These are phyloP conservation scores for Recurvirostra avosetta DNA, from an alignment of 2,113 vertebrate species.

Conservation along the genomic window DNA sequence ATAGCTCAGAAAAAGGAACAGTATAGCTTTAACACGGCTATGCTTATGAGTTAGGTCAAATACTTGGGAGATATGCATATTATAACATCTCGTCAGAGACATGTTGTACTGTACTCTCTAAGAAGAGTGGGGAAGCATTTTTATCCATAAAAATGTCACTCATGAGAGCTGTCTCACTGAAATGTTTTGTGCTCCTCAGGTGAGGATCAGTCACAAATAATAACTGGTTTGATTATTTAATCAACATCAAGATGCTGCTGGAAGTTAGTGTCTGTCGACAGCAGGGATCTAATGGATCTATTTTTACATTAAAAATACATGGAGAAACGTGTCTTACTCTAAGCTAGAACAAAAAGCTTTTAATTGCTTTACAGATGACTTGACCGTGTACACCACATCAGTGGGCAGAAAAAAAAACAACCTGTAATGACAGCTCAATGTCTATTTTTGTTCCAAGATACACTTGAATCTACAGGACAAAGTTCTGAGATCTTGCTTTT, in stretches of 20 bases:
- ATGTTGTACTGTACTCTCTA: accelerated
- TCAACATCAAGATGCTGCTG: background rate
- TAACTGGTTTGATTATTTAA: background rate
- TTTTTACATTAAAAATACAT: background rate
- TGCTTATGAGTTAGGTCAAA: background rate
- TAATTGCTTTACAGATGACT: background rate
- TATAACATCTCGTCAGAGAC: accelerated
- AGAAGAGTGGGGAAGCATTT: background rate
- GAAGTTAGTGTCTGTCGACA: background rate
- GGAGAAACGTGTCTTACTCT: background rate
- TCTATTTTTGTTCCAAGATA: background rate
- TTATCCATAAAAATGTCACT: background rate
- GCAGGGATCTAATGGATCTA: background rate
- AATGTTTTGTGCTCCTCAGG: background rate
- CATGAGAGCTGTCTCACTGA: accelerated
- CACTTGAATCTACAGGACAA: background rate
- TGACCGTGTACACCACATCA: background rate
- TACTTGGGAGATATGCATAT: background rate
- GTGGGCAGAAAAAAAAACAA: background rate
- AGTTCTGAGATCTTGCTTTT: background rate
- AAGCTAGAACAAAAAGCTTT: background rate
- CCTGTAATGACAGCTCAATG: background rate
- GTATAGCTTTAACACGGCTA: background rate
- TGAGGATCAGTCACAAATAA: background rate
- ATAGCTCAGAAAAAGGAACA: background rate